These are phyloP conservation scores for Drosophila gunungcola DNA, from an alignment of 1,140 invertebrate species.

Conservation along the genomic window DNA sequence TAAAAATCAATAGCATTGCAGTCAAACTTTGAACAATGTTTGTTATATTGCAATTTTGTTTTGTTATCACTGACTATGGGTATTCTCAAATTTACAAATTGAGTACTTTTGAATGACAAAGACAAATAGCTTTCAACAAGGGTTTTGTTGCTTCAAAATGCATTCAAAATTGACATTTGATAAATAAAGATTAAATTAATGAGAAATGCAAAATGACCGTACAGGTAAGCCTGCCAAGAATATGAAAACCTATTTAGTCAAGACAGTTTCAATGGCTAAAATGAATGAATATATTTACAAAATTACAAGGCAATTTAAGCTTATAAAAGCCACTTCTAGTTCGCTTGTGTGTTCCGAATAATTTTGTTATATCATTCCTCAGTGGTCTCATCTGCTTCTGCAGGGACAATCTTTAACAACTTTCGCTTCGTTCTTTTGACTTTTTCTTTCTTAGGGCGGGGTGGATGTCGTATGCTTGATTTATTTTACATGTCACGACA, in stretches of 20 bases:
- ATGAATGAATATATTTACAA: too few relatives aligned
- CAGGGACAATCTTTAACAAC: slow-evolving; percentile 25
- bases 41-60: too few relatives aligned
- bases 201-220: background rate
- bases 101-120: background rate
- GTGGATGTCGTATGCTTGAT: slow-evolving; percentile 59
- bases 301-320: too few relatives aligned
- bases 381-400: slow-evolving; percentile 20
- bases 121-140: background rate
- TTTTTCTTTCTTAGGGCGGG: slow-evolving; percentile 19
- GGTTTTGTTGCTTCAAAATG: too few relatives aligned
- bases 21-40: too few relatives aligned
- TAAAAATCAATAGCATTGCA: background rate
- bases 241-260: background rate
- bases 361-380: background rate
- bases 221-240: too few relatives aligned
- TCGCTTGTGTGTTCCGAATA: background rate
- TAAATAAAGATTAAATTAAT: background rate
- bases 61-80: too few relatives aligned
- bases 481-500: slow-evolving; percentile 82
- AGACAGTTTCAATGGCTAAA: too few relatives aligned
- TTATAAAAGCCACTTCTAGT: background rate
- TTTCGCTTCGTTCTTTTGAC: slow-evolving; percentile 35
- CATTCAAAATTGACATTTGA: background rate
- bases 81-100: background rate